phyloP scores from a whole-genome alignment of 2,888 invertebrate genomes.

The Hemithea aestivaria region DNA sequence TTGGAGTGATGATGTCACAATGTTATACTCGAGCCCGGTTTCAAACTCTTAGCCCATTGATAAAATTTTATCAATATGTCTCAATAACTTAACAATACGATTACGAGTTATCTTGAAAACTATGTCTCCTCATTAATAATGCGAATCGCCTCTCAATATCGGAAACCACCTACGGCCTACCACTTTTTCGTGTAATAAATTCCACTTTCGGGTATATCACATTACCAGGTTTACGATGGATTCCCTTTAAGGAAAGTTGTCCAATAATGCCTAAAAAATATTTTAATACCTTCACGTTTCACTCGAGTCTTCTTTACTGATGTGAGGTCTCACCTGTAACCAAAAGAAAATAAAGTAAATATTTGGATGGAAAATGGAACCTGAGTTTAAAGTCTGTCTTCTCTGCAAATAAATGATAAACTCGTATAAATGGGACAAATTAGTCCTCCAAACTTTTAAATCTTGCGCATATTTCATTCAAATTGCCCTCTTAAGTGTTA shows the following conservation, averaged over 20 bases:
- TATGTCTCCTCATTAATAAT: constrained; percentile 4
- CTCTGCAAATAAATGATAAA: no score
- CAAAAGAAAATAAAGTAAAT: constrained; percentile 27
- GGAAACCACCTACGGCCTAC: constrained; percentile 37
- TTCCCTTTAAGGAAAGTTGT: constrained; percentile 33
- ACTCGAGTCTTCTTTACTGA: constrained; percentile 17
- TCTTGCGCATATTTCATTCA: constrained; percentile 11
- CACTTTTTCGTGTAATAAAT: constrained; percentile 39
- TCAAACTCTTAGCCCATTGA: no score
- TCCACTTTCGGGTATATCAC: constrained; percentile 42
- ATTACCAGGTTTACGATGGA: constrained; percentile 36
- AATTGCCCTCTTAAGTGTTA: constrained; percentile 2
- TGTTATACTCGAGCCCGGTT: no score
- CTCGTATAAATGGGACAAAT: no score
- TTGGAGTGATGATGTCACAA: no score
- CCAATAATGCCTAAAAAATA: constrained; percentile 16
- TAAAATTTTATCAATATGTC: no score
- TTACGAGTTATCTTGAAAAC: neutral
- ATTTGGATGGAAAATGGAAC: no score
- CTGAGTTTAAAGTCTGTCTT: no score
- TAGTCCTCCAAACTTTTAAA: constrained; percentile 5
- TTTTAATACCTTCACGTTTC: constrained; percentile 5
- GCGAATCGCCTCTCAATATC: constrained; percentile 13
- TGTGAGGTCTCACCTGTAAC: constrained; percentile 46
- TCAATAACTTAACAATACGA: neutral